A percentile compares a stretch with the other conserved stretches of the same genome.
These are phyloP conservation scores for Heliocidaris erythrogramma DNA, from an alignment of 35 echinoderm and acorn worm species.

Conservation along the genomic window DNA sequence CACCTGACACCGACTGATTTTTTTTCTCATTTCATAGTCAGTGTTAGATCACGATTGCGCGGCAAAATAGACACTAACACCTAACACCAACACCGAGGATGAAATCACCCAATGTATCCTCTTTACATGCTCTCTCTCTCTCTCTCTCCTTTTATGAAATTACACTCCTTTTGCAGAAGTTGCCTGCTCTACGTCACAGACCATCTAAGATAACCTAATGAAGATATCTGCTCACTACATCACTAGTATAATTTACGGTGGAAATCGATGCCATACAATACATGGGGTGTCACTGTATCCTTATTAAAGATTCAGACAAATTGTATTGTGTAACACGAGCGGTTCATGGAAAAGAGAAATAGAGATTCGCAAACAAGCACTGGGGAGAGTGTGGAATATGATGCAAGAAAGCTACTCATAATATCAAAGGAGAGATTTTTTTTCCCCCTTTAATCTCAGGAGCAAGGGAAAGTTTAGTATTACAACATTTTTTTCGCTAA, in stretches of 20 bases:
- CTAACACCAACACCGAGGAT: too few species aligned
- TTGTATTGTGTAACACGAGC: neutral
- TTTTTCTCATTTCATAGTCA: too few species aligned
- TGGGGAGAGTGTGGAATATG: neutral
- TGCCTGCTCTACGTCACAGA: neutral
- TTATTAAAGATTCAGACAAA: constrained; percentile 19
- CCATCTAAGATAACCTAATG: neutral
- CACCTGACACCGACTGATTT: too few species aligned
- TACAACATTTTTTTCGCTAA: neutral
- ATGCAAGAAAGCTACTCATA: neutral
- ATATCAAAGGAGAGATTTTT: constrained; percentile 5
- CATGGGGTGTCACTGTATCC: neutral
- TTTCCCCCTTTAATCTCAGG: neutral
- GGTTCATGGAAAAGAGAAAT: neutral
- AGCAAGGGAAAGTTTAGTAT: neutral
- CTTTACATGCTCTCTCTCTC: neutral
- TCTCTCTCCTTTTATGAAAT: neutral
- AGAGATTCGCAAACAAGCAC: neutral
- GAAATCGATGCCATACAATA: neutral
- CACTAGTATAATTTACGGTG: neutral
- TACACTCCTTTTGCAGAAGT: neutral
- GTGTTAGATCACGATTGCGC: too few species aligned
- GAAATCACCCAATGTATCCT: too few species aligned
- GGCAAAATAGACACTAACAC: too few species aligned
- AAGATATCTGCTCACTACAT: neutral